Conservation (phyloP, 37 sponge, comb jelly and placozoan species). For the Haliclona indistincta region DNA sequence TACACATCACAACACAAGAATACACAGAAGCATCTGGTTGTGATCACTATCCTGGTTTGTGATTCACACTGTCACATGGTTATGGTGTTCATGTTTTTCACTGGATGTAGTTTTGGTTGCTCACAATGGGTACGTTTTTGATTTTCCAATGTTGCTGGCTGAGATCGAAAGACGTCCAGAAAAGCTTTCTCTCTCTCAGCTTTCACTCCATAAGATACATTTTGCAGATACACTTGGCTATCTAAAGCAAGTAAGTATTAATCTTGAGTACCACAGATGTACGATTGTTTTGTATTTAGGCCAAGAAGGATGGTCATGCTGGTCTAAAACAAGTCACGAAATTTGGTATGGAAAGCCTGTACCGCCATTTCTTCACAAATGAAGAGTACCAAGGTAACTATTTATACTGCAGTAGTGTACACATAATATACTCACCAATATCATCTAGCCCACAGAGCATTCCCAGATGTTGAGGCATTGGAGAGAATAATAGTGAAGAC, state of each 20-base stretch:
- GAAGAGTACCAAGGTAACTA: neutral
- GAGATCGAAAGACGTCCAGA: slow-evolving; percentile 34
- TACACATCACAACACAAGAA: slow-evolving; percentile 7
- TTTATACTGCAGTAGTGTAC: too few relatives aligned
- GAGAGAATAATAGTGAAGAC: neutral
- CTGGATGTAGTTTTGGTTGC: slow-evolving; percentile 41
- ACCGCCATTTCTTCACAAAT: neutral
- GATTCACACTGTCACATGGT: neutral
- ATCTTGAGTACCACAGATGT: neutral
- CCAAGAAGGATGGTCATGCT: slow-evolving; percentile 17
- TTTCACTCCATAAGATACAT: slow-evolving; percentile 21
- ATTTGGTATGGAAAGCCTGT: slow-evolving; percentile 22
- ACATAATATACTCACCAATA: too few relatives aligned
- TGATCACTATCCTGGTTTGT: slow-evolving; percentile 33
- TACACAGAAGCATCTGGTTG: neutral
- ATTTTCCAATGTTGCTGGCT: slow-evolving; percentile 59
- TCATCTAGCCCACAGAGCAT: neutral
- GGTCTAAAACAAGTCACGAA: neutral
- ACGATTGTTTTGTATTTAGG: neutral
- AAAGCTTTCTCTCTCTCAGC: neutral
- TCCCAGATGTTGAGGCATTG: neutral
- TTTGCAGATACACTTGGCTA: slow-evolving; percentile 38
- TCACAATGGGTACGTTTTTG: slow-evolving; percentile 61
- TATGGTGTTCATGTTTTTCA: neutral
- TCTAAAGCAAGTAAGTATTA: slow-evolving; percentile 13